phyloP scores from a whole-genome alignment of 64 coral and sea anemone genomes.

The Catalaphyllia jardinei region DNA sequence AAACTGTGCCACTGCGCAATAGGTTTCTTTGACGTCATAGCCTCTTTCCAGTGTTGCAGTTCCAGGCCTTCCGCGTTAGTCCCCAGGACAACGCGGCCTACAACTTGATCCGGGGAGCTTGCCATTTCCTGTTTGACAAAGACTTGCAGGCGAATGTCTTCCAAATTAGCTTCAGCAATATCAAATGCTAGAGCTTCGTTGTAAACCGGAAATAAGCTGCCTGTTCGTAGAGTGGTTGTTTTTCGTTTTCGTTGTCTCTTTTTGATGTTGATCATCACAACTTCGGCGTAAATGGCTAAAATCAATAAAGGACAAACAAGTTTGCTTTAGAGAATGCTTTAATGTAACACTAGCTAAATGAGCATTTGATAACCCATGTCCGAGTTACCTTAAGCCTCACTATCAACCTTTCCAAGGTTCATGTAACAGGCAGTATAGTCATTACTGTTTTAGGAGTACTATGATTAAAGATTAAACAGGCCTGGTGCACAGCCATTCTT shows the following conservation, averaged over 20 bases:
- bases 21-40: slow-evolving; percentile 97
- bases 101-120: slow-evolving; percentile 82
- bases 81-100: slow-evolving; percentile 83
- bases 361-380: no score
- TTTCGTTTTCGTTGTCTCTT: slow-evolving; percentile 91
- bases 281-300: slow-evolving; percentile 89
- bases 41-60: slow-evolving; percentile 93
- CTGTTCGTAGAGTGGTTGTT: slow-evolving; percentile 78
- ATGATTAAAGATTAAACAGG: no score
- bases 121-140: slow-evolving; percentile 94
- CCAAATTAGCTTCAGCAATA: slow-evolving; percentile 69
- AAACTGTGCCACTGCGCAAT: slow-evolving; percentile 97
- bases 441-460: no score
- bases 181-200: slow-evolving; percentile 98
- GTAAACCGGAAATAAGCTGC: slow-evolving; percentile 84
- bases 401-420: no score
- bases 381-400: no score
- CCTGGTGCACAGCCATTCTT: no score
- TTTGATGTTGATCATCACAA: slow-evolving; percentile 81
- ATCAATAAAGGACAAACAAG: neutral
- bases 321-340: neutral
- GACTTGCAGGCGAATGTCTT: slow-evolving; percentile 90
- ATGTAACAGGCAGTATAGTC: no score
- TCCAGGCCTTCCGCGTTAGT: slow-evolving; percentile 69
- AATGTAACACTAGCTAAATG: no score